A percentile compares a stretch with the other conserved stretches of the same genome.
Conservation (phyloP, 2,113 vertebrate species). For the Orcinus orca region DNA sequence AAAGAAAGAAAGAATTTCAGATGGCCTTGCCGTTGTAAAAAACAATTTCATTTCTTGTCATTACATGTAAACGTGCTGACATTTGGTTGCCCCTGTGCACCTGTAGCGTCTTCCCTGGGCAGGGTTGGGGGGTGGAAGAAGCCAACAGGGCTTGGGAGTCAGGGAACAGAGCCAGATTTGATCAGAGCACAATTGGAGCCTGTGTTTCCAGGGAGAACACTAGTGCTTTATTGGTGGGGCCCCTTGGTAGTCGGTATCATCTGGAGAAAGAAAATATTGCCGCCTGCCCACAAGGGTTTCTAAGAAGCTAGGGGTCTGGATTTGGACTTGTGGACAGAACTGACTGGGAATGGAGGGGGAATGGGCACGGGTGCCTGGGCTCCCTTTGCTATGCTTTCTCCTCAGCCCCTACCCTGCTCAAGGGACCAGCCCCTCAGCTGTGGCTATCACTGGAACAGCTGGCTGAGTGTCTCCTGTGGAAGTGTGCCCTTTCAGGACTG, state of each 20-base stretch:
- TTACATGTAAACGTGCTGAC: not conserved
- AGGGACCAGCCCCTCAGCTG: not conserved
- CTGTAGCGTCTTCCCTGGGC: not conserved
- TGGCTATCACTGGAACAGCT: not conserved
- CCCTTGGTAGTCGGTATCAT: not conserved
- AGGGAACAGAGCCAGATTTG: not conserved
- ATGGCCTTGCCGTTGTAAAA: not conserved
- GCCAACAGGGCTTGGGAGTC: not conserved
- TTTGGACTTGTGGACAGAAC: not conserved
- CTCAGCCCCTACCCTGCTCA: not conserved
- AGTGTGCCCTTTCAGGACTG: not conserved
- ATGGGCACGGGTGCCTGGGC: not conserved
- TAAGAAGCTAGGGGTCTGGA: not conserved
- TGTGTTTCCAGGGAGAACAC: constrained; percentile 17
- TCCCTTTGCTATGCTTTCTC: not conserved
- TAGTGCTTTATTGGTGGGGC: not conserved
- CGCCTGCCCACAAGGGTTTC: rapidly evolving
- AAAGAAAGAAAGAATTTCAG: not conserved
- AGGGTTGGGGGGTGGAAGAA: not conserved
- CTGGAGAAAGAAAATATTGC: not conserved
- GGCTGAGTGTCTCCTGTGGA: not conserved
- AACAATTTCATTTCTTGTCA: not conserved
- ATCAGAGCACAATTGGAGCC: not conserved
- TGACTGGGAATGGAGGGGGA: not conserved
- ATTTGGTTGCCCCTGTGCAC: not conserved